A percentile compares a stretch with the other conserved stretches of the same genome.
These are phyloP conservation scores for Coracopsis vasa DNA, from an alignment of 2,113 vertebrate genomes.

Conservation along the genomic window DNA sequence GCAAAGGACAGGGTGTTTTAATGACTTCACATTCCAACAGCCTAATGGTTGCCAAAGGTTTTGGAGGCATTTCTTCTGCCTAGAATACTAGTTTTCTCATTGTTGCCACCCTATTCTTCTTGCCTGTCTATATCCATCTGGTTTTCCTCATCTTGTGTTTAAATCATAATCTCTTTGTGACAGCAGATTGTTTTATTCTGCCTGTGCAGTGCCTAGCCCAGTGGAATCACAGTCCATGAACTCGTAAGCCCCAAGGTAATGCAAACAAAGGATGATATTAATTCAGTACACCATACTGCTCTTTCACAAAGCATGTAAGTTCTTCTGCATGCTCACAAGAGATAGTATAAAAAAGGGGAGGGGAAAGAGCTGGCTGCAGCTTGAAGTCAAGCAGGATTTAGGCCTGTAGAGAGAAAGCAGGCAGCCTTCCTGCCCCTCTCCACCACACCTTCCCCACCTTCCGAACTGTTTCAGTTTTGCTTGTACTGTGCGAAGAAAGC, in stretches of 20 bases:
- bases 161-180: background rate
- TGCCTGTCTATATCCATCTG: background rate
- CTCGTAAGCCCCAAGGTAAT: background rate
- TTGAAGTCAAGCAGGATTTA: background rate
- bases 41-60: background rate
- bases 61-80: constrained; percentile 1
- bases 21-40: background rate
- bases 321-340: background rate
- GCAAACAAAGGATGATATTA: background rate
- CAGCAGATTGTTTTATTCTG: background rate
- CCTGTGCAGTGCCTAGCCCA: background rate
- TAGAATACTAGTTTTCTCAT: background rate
- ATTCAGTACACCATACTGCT: background rate
- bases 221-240: background rate
- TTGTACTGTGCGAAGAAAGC: background rate
- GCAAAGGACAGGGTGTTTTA: background rate
- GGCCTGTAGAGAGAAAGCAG: background rate
- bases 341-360: background rate
- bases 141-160: background rate
- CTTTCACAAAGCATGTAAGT: background rate
- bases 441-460: background rate
- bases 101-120: constrained; percentile 16
- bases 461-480: background rate
- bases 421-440: background rate
- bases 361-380: background rate